phyloP scores from a whole-genome alignment of 1,140 invertebrate genomes.

The Drosophila setifemur region DNA sequence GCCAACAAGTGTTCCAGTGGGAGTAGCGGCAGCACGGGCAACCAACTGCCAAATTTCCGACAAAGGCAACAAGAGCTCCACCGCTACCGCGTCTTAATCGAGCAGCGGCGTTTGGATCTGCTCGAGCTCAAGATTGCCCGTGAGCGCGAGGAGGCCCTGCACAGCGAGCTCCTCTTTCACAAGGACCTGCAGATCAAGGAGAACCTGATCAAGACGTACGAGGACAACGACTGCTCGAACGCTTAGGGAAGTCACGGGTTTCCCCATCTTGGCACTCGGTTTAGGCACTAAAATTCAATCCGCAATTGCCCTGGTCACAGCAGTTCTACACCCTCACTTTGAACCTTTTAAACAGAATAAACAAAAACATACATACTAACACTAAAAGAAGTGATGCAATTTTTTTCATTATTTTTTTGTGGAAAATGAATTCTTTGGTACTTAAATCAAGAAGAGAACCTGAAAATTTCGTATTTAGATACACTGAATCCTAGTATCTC shows the following conservation, averaged over 20 bases:
- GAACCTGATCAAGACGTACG: constrained; percentile 47
- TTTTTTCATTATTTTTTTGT: not conserved
- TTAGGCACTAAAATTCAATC: not conserved
- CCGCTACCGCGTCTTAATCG: constrained; percentile 60
- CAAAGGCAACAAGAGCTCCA: constrained; percentile 69
- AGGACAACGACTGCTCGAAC: constrained; percentile 63
- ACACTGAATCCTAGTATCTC: no score
- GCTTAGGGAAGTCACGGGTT: no score
- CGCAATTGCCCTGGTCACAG: not conserved
- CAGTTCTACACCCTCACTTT: not conserved
- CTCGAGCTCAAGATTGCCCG: constrained; percentile 66
- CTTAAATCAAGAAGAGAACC: no score
- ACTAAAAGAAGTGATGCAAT: not conserved
- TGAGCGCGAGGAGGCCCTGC: constrained; percentile 67
- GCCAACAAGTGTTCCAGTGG: constrained; percentile 10
- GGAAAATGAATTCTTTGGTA: no score
- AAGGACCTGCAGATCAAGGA: constrained; percentile 70
- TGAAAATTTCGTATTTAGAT: no score
- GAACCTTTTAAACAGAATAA: not conserved
- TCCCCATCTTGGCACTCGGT: not conserved
- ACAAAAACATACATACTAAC: not conserved
- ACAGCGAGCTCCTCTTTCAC: constrained; percentile 64
- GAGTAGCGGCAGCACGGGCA: constrained; percentile 14
- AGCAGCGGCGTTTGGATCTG: constrained; percentile 62
- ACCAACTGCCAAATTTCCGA: constrained; percentile 40